phyloP scores from a whole-genome alignment of 2,888 invertebrate species.

The Deroplatys truncata region DNA sequence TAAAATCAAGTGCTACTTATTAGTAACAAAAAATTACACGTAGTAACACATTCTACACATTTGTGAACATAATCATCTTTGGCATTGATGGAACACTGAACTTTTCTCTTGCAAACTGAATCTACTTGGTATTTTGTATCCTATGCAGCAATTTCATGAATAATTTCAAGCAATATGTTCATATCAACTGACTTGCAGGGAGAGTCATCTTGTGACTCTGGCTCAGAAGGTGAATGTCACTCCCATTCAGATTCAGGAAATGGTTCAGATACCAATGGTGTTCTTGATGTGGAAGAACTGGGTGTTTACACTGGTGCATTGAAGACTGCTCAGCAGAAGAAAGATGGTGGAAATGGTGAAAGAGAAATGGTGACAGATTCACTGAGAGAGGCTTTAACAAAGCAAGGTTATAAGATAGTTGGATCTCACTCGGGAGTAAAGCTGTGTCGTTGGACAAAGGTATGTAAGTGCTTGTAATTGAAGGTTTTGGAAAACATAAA shows the following conservation, averaged over 20 bases:
- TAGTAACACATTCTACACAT: no score
- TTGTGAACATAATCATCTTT: no score
- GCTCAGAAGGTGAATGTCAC: neutral
- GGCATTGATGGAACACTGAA: no score
- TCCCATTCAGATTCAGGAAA: neutral
- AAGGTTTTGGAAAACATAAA: no score
- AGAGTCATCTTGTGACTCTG: conserved; percentile 16
- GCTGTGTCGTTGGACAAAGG: conserved; percentile 57
- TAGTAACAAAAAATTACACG: no score
- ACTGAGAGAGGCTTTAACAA: conserved; percentile 48
- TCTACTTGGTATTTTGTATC: no score
- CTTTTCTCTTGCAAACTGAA: no score
- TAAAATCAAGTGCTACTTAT: no score
- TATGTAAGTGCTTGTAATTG: conserved; percentile 28
- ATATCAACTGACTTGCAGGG: neutral
- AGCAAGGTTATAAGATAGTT: conserved; percentile 54
- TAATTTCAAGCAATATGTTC: no score
- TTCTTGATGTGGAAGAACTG: conserved; percentile 27
- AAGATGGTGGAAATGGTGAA: neutral
- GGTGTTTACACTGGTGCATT: conserved; percentile 16
- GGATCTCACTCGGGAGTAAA: conserved; percentile 57
- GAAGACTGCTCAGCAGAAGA: neutral
- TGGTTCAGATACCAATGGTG: conserved; percentile 18
- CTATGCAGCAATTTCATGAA: no score
- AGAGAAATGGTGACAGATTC: conserved; percentile 53